These are phyloP conservation scores for Tribolium freemani DNA, from an alignment of 2,888 invertebrate genomes.

Conservation along the genomic window DNA sequence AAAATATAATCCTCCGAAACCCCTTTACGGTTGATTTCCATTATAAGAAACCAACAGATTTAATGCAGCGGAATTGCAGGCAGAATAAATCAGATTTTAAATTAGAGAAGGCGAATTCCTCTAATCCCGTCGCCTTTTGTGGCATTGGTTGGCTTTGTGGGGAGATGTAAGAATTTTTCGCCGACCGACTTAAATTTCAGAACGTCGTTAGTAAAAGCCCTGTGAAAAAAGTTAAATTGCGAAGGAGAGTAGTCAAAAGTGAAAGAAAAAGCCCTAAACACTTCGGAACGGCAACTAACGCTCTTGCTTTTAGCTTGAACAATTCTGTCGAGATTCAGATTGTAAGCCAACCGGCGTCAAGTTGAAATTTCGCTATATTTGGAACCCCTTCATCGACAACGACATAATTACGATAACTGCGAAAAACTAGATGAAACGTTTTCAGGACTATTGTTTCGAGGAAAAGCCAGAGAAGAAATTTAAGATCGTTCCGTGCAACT, in stretches of 20 bases:
- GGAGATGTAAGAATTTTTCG: slow-evolving; percentile 32
- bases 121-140: slow-evolving; percentile 38
- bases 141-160: slow-evolving; percentile 26
- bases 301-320: slow-evolving; percentile 39
- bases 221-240: slow-evolving; percentile 26
- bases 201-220: slow-evolving; percentile 25
- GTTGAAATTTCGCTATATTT: slow-evolving; percentile 5
- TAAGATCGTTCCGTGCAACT: slow-evolving; percentile 2
- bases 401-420: slow-evolving; percentile 28
- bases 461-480: slow-evolving; percentile 2
- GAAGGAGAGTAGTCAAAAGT: slow-evolving; percentile 27
- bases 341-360: slow-evolving; percentile 16
- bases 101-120: slow-evolving; percentile 48
- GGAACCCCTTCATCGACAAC: slow-evolving; percentile 3
- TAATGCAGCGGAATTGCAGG: slow-evolving; percentile 49
- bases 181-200: slow-evolving; percentile 36
- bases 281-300: slow-evolving; percentile 30
- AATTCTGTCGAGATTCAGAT: slow-evolving; percentile 33
- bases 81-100: slow-evolving; percentile 53
- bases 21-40: slow-evolving; percentile 44
- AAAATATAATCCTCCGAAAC: slow-evolving; percentile 35
- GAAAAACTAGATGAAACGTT: slow-evolving; percentile 16
- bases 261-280: slow-evolving; percentile 39
- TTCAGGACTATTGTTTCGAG: neutral
- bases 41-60: slow-evolving; percentile 43